These are phyloP conservation scores for Pituophis catenifer DNA, from an alignment of 2,113 vertebrate species.

Conservation along the genomic window DNA sequence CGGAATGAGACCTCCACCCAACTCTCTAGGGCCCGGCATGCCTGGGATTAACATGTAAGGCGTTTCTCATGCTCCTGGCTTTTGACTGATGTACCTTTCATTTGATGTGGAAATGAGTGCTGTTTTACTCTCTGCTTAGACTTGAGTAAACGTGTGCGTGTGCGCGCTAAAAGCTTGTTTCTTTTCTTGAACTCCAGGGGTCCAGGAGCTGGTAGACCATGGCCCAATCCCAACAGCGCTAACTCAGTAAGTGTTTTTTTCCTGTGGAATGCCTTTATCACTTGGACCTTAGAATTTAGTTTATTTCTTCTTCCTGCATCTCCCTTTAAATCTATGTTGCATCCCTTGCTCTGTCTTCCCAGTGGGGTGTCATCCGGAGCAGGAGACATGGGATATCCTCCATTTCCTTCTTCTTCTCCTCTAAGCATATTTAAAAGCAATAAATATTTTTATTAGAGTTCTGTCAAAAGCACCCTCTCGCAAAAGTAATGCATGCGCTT, in stretches of 20 bases:
- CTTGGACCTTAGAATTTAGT: background rate
- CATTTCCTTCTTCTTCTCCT: background rate
- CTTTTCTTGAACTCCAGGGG: constrained; percentile 76
- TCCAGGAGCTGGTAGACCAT: constrained; percentile 90
- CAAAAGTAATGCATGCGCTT: background rate
- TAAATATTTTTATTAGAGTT: background rate
- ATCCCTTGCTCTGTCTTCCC: background rate
- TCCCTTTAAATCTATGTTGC: background rate
- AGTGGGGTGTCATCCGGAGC: background rate
- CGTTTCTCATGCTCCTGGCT: background rate
- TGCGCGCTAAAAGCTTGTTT: background rate
- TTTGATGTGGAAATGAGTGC: background rate
- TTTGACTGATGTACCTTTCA: background rate
- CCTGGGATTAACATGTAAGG: constrained; percentile 98
- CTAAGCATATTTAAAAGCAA: background rate
- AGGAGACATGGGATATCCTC: background rate
- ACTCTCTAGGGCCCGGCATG: constrained; percentile 95
- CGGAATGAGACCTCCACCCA: constrained; percentile 98
- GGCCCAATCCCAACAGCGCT: constrained; percentile 97
- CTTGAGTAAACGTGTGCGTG: fast-evolving
- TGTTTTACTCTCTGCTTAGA: background rate
- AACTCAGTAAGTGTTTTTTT: constrained; percentile 87
- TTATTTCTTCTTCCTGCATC: background rate
- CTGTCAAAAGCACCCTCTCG: background rate
- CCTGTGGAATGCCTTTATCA: background rate